Evolutionary conservation across 2,888 invertebrate species (phyloP), one percentile per base, ranked within the genome.

Genomic region (Leucania comma): DNA sequence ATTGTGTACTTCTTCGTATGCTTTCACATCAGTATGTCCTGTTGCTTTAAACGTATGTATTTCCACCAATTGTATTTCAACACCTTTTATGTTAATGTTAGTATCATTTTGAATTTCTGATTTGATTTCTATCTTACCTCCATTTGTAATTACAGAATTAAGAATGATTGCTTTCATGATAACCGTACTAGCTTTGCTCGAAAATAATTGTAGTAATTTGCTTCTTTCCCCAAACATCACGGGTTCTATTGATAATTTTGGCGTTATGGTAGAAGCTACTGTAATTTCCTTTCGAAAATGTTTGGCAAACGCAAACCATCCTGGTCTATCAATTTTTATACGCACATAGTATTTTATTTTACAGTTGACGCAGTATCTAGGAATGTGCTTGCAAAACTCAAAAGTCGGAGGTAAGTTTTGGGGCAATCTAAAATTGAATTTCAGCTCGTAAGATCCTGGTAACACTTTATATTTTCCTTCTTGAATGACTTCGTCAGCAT

Each of bases 261-360:
- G 87, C 24, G 74, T 86, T 5, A 91, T 80, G 6, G 78, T 80
- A 22, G 90, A 82, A 0, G 83, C 80, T 0, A 91, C 84, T 9
- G 75, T 86, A 1, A 91, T 85, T 67, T 86, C 85, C 53, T 88
- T 90, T 53, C 82, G 85, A 57, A 85, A 90, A 61, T 78, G 86
- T 68, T 88, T 90, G 3, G 83, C 70, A 5, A 86, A 85, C 48
- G 77, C 67, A 9, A 91, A 87, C 57, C 89, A 74, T 1, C 89
- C 89, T 0, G 87, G 82, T 65, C 77, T 87, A 35, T 89, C 85
- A 24, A 91, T 90, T 78, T 87, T 89, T 38, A 90, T 88, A 0
- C 86, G 84, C n/a, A 91, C 74, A 50, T 89, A 85, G 59, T 91
- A 91, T 20, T 69, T 75, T 12, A 91, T 90, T 0, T 72, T 59